Evolutionary conservation across 2,797 vertebrate species (phyloP).

Genomic region (Malurus leucopterus): DNA sequence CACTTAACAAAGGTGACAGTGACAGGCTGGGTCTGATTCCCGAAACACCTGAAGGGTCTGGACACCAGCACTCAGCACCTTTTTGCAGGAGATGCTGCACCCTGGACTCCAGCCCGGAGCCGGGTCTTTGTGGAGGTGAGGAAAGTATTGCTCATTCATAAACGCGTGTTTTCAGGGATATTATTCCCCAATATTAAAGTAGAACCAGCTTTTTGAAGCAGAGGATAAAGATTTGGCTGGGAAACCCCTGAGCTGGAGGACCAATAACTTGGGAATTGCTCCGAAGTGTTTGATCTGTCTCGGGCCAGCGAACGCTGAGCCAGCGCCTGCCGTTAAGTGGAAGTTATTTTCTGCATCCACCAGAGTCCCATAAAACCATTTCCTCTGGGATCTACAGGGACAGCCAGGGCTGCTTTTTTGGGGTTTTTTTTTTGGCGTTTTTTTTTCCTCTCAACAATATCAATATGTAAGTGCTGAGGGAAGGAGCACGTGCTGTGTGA

Average conservation of each 20-base stretch:
- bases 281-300: slow-evolving; percentile 43
- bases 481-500: slow-evolving; percentile 10
- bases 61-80: neutral
- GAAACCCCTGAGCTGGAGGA: slow-evolving; percentile 30
- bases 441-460: neutral
- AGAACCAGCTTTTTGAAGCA: slow-evolving; percentile 29
- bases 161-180: neutral
- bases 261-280: slow-evolving; percentile 38
- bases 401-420: slow-evolving; percentile 1
- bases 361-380: slow-evolving; percentile 39
- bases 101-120: neutral
- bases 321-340: slow-evolving; percentile 28
- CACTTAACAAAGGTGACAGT: neutral
- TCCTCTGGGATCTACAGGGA: slow-evolving; percentile 32
- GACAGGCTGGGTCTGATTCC: neutral
- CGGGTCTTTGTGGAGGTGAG: neutral
- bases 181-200: slow-evolving; percentile 8
- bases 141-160: slow-evolving; percentile 18
- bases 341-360: slow-evolving; percentile 51
- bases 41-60: neutral
- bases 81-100: neutral
- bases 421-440: no score
- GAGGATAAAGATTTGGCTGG: slow-evolving; percentile 32
- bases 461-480: neutral
- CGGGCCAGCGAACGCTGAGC: neutral